Conservation (phyloP, 1,140 invertebrate genomes). For the Cryptotermes secundus region DNA sequence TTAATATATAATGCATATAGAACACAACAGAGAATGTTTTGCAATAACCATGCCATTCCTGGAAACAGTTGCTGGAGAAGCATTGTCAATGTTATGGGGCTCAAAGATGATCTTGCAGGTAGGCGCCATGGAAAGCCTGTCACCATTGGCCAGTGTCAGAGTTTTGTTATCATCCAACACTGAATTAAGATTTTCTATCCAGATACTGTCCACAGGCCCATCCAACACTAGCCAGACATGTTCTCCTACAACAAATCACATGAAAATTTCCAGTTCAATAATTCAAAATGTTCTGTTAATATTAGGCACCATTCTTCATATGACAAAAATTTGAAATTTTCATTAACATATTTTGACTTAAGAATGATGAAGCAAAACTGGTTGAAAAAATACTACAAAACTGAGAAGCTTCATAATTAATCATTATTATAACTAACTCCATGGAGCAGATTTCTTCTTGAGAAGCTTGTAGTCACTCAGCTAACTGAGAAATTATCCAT, state of each 20-base stretch:
- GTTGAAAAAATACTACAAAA: too few relatives aligned
- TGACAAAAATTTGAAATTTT: too few relatives aligned
- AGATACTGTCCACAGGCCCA: constrained; percentile 93
- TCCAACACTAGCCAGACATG: constrained; percentile 92
- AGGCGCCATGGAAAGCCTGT: constrained; percentile 87
- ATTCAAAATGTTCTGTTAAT: neutral
- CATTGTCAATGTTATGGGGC: constrained; percentile 95
- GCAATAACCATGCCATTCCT: constrained; percentile 83
- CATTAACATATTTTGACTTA: neutral
- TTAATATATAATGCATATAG: too few relatives aligned
- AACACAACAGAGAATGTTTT: neutral
- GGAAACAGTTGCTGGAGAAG: constrained; percentile 93
- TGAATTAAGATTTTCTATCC: constrained; percentile 97
- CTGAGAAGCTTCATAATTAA: too few relatives aligned
- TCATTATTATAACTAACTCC: too few relatives aligned
- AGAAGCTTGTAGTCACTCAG: too few relatives aligned
- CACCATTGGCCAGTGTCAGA: constrained; percentile 89
- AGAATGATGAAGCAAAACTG: neutral
- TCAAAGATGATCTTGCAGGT: constrained; percentile 96
- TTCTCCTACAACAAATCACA: constrained; percentile 52
- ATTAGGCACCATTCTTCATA: neutral
- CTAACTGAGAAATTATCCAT: too few relatives aligned
- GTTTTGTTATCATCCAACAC: constrained; percentile 95
- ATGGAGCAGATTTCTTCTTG: too few relatives aligned
- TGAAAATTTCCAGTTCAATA: constrained; percentile 25